Percentiles rank a stretch among this genome's conserved stretches.
These are phyloP conservation scores for Leptonema lineaticorne DNA, from an alignment of 1,140 invertebrate genomes.

Conservation along the genomic window DNA sequence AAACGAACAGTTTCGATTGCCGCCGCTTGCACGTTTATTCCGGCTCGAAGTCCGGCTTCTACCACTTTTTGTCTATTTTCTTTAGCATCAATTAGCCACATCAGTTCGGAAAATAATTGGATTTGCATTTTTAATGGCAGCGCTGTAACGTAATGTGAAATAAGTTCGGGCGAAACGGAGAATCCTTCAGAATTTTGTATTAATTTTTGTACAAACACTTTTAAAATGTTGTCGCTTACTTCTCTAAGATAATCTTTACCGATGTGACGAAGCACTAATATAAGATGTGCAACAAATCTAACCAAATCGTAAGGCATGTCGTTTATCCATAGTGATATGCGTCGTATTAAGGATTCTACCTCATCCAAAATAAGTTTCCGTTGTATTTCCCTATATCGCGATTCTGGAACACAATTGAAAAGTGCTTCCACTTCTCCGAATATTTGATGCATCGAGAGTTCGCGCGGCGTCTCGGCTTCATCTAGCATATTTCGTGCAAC, in stretches of 20 bases:
- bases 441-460: conserved; percentile 67
- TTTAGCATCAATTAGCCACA: conserved; percentile 68
- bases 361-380: conserved; percentile 53
- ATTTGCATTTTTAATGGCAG: conserved; percentile 73
- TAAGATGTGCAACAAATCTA: conserved; percentile 81
- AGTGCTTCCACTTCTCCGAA: conserved; percentile 60
- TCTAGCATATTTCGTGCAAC: conserved; percentile 63
- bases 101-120: conserved; percentile 73
- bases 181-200: conserved; percentile 67
- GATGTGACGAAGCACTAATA: conserved; percentile 78
- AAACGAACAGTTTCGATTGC: conserved; percentile 82
- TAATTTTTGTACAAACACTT: conserved; percentile 68
- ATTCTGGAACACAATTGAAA: conserved; percentile 51
- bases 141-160: conserved; percentile 82
- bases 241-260: conserved; percentile 67
- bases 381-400: conserved; percentile 54
- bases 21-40: conserved; percentile 81
- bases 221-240: conserved; percentile 71
- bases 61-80: conserved; percentile 58
- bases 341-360: conserved; percentile 52
- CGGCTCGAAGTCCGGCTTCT: conserved; percentile 58
- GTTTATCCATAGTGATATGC: conserved; percentile 48
- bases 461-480: conserved; percentile 75
- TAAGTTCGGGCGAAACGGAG: conserved; percentile 62
- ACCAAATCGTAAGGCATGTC: conserved; percentile 61